phyloP scores from a whole-genome alignment of 30 jellyfish, hydroid and myxozoan genomes.

The Turritopsis rubra region DNA sequence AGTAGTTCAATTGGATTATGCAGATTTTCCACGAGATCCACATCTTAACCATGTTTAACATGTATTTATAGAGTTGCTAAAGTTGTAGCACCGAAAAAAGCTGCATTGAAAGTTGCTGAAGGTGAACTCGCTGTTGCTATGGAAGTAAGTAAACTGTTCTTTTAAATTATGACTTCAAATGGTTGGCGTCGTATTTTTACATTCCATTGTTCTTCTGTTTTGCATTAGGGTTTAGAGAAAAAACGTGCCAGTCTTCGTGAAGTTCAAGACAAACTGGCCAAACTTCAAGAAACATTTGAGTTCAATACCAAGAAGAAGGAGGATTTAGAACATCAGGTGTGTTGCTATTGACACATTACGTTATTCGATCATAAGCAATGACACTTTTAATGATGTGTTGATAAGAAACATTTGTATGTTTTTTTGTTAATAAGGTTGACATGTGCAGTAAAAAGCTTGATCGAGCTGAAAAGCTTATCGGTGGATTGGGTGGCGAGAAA shows the following conservation, averaged over 20 bases:
- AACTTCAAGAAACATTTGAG: constrained; percentile 89
- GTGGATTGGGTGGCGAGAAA: constrained; percentile 98
- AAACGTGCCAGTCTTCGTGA: constrained; percentile 81
- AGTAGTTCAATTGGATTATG: no score
- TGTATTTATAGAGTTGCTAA: constrained; percentile 72
- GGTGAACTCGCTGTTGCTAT: constrained; percentile 94
- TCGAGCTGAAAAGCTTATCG: constrained; percentile 95
- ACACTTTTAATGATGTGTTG: neutral
- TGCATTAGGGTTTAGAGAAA: constrained; percentile 78
- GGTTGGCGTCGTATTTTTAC: neutral
- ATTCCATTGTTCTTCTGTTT: neutral
- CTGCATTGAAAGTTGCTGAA: constrained; percentile 90
- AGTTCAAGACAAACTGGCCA: constrained; percentile 93
- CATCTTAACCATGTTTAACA: neutral
- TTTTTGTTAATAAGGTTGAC: constrained; percentile 57
- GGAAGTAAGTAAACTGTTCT: constrained; percentile 50
- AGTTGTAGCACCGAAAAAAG: constrained; percentile 98
- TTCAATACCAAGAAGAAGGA: constrained; percentile 90
- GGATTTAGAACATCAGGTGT: constrained; percentile 90
- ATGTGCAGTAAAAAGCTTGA: constrained; percentile 85
- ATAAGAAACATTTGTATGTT: neutral
- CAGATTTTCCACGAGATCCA: no score
- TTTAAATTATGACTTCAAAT: neutral
- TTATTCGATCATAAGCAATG: neutral
- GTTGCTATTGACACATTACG: neutral